Conservation (phyloP, 2,113 vertebrate genomes). For the Alouatta palliata region DNA sequence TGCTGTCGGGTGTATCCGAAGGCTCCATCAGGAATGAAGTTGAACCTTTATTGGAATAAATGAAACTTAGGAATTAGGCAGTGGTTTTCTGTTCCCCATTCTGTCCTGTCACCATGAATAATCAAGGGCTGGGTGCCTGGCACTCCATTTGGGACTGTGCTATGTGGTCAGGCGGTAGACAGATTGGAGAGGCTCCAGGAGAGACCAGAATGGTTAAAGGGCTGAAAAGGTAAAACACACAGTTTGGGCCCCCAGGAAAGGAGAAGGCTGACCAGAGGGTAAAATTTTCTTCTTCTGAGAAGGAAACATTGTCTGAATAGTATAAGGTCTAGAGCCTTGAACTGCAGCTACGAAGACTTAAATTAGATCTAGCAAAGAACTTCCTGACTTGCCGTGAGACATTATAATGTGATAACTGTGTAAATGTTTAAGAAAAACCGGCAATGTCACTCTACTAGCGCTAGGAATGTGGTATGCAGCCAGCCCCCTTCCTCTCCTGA, state of each 20-base stretch:
- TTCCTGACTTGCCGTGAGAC: background rate
- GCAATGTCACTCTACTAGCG: background rate
- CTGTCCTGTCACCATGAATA: background rate
- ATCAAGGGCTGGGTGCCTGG: background rate
- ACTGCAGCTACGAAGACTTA: background rate
- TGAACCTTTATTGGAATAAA: background rate
- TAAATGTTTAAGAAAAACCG: background rate
- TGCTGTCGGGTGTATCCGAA: background rate
- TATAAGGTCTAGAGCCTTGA: background rate
- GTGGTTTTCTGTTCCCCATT: background rate
- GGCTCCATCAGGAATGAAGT: background rate
- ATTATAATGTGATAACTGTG: background rate
- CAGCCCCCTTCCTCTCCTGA: background rate
- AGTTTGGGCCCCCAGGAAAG: background rate
- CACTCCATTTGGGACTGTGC: background rate
- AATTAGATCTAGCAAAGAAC: conserved; percentile 22
- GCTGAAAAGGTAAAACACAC: background rate
- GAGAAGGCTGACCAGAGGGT: background rate
- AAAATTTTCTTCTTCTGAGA: background rate
- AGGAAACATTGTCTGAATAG: background rate
- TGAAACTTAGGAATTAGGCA: background rate
- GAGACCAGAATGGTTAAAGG: background rate
- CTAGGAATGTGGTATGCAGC: background rate
- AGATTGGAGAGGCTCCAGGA: background rate
- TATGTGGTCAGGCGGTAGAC: background rate